These are phyloP conservation scores for Agriopis aurantiaria DNA, from an alignment of 2,888 invertebrate species.

Conservation along the genomic window DNA sequence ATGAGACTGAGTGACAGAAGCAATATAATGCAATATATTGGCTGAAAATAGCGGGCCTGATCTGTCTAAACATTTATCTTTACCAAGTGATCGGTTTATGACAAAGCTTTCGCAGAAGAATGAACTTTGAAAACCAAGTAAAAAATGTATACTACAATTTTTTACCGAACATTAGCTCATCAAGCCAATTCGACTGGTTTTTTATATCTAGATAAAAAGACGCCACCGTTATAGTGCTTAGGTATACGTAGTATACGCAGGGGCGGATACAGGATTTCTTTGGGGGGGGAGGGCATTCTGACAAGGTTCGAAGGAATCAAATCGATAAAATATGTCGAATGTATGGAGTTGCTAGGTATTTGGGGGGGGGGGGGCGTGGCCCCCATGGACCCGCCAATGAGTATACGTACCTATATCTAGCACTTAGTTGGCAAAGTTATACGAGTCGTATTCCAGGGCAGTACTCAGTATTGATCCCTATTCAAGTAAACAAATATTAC, in stretches of 20 bases:
- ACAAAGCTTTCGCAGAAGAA: slow-evolving; percentile 11
- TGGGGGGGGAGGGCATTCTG: too few species aligned
- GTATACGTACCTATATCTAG: not conserved
- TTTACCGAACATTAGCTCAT: slow-evolving; percentile 16
- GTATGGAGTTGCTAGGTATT: too few species aligned
- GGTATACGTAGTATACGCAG: not conserved
- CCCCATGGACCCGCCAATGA: too few species aligned
- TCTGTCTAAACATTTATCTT: slow-evolving; percentile 1
- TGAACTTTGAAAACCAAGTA: slow-evolving; percentile 1
- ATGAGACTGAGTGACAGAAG: not conserved
- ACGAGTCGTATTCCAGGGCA: not conserved
- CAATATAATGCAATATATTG: not conserved
- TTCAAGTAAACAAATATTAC: not conserved
- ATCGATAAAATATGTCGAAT: too few species aligned
- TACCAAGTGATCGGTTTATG: not conserved
- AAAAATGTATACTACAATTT: slow-evolving; percentile 5
- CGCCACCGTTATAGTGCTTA: not conserved
- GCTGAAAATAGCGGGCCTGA: not conserved
- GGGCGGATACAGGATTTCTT: too few species aligned
- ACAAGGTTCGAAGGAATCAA: too few species aligned
- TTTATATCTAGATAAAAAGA: slow-evolving; percentile 6
- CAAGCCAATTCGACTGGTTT: slow-evolving; percentile 12
- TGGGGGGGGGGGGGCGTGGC: too few species aligned
- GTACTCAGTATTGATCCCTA: not conserved
- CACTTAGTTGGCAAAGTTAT: not conserved